A percentile compares a stretch with the other conserved stretches of the same genome.
Conservation (phyloP, 1,140 invertebrate species). For the Diachasmimorpha longicaudata region DNA sequence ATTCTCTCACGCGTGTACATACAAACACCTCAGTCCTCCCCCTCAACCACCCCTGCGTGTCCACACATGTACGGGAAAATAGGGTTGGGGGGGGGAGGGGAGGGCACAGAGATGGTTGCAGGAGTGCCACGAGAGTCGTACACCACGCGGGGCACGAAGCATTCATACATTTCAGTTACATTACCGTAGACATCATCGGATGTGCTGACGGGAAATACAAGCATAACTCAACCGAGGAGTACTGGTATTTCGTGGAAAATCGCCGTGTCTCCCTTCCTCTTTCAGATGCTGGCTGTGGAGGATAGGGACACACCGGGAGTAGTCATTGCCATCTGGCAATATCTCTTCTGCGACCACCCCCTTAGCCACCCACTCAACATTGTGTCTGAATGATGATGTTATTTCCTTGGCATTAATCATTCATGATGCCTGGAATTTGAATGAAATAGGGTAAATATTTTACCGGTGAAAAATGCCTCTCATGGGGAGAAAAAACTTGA, state of each 20-base stretch:
- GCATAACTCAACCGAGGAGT: slow-evolving; percentile 56
- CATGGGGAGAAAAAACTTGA: no score
- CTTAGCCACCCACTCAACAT: slow-evolving; percentile 5
- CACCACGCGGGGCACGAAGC: slow-evolving; percentile 32
- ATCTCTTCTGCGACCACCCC: not conserved
- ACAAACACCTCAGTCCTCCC: no score
- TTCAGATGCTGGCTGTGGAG: slow-evolving; percentile 6
- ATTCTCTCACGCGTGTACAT: slow-evolving; percentile 11
- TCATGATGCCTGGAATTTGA: not conserved
- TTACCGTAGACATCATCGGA: slow-evolving; percentile 59
- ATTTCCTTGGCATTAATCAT: slow-evolving; percentile 22
- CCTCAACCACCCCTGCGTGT: not conserved
- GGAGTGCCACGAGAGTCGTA: slow-evolving; percentile 15
- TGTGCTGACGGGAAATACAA: slow-evolving; percentile 60
- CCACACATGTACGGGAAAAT: slow-evolving; percentile 1
- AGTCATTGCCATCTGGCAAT: slow-evolving; percentile 25
- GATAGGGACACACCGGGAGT: not conserved
- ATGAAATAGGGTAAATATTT: not conserved
- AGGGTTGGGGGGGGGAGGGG: not conserved
- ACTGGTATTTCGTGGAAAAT: slow-evolving; percentile 53
- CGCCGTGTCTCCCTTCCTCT: slow-evolving; percentile 21
- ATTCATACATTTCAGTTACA: slow-evolving; percentile 61
- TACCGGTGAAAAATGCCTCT: no score
- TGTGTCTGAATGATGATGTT: slow-evolving; percentile 25
- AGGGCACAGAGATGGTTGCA: not conserved